Base-by-base conservation (phyloP, 2,113 vertebrate species). In the Alouatta palliata region DNA sequence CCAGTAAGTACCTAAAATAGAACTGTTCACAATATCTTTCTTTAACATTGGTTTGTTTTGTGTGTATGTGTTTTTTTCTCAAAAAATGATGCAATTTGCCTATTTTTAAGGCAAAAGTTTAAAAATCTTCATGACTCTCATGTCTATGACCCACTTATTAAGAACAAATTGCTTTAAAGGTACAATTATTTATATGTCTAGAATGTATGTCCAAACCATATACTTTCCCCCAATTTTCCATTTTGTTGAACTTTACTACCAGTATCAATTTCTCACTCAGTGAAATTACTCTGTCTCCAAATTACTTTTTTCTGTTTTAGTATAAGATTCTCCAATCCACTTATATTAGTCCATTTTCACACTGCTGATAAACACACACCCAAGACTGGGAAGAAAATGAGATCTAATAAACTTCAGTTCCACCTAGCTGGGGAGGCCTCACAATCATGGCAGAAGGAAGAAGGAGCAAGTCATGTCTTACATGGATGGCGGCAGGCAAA, bases 401-500 rank as follows among this genome's bases (percentile, higher is more conserved):
- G 3, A 12, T 6, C 30, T 64, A 64, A 30, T 64, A 12, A 13
- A 64, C 61, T 64, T 64, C 13, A 64, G 27, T 30, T 30, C 61
- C 27, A 64, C 61, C 0, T 64, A 27, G 27, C 61, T 64, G 5
- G 27, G 27, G 27, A 64, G 12, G 12, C 61, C 61, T 30, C 61
- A 64, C 12, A 30, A 64, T 30, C 61, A 64, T 30, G 61, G 61
- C 27, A 64, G 61, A 30, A 64, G 61, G 61, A 64, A 64, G 61
- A 12, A 64, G 27, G 12, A 64, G 27, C 61, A 13, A 64, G 61
- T 30, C 61, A 64, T 27, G 30, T 64, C 61, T 64, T 64, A 30
- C 0, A 2, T 30, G 61, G 27, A 64, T 30, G 61, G 27, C 0
- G 12, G 5, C 27, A 6, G 61, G 27, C 61, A 14, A 30, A 64